Evolutionary conservation across 1,140 invertebrate species (phyloP), one percentile per base, ranked within the genome.

Genomic region (Drosophila yakuba): DNA sequence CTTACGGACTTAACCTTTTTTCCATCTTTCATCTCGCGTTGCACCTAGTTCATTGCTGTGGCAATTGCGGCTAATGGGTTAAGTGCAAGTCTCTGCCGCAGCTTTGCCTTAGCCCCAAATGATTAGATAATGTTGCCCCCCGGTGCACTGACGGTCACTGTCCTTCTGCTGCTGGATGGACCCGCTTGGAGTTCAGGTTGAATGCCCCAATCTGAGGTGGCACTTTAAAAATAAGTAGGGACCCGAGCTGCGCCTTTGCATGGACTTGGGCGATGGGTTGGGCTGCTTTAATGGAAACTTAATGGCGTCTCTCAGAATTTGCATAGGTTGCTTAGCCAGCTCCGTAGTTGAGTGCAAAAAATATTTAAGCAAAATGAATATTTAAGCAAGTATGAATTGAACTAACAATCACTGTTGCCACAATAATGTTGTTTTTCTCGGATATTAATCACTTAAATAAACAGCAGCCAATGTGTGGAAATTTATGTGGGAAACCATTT

Each of bases 31-130:
- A 56, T 8, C 44, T 56, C 47, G 36, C 25, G 66, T 60, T 51
- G 47, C 66, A 60, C 28, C 41, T 61, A 45, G 60, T 62, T 32
- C 32, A 32, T 8, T 39, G 39, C 47, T 38, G 48, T 15, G 60
- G 60, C 73, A 73, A 61, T 74, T 76, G 55, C 55, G 50, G 50
- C 74, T 76, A 76, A 76, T 76, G 73, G 74, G 47, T 36, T 75
- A 76, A 76, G 73, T 68, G 61, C 74, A 74, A 74, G 66, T 62
- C 38, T 48, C 36, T 23, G 38, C 60, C 38, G 4, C 12, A 43
- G 45, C 58, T 4, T 4, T 25, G 45, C 59, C 59, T 28, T 39
- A 39, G 48, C 28, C 61, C 28, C 54, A 55, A 36, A 62, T 77
- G 74, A 60, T 76, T 76, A 77, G 73, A 60, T 58, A 54, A 76